Evolutionary conservation across 2,797 vertebrate species (phyloP).

Genomic region (Sebastes nivosus): DNA sequence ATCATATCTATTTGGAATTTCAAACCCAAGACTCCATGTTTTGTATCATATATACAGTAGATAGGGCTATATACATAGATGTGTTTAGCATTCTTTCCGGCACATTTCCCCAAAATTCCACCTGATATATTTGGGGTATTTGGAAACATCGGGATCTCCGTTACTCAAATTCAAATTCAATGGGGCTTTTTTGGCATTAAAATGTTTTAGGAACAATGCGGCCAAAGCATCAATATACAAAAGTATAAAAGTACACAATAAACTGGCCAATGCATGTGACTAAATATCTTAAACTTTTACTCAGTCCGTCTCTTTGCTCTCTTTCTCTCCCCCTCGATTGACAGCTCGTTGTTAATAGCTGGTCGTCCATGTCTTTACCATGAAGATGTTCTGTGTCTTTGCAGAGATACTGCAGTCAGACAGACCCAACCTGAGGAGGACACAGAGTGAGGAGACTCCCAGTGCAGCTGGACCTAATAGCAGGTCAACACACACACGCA

Average conservation of each 20-base stretch:
- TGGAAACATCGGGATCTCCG: background rate
- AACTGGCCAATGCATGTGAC: too few species aligned
- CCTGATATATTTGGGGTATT: background rate
- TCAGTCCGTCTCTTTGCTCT: background rate
- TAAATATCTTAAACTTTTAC: background rate
- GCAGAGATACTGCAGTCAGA: slow-evolving; percentile 78
- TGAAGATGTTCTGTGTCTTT: slow-evolving; percentile 32
- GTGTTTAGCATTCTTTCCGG: background rate
- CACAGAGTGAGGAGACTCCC: slow-evolving; percentile 80
- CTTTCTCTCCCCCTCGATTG: background rate
- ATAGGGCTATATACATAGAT: background rate
- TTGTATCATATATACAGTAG: too few species aligned
- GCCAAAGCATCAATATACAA: background rate
- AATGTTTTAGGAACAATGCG: too few species aligned
- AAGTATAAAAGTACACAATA: background rate
- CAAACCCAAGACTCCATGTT: too few species aligned
- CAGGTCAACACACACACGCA: slow-evolving; percentile 61
- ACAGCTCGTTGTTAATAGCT: background rate
- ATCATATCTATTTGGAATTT: too few species aligned
- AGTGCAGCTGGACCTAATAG: slow-evolving; percentile 50
- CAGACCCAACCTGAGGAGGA: slow-evolving; percentile 75
- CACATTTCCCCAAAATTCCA: too few species aligned
- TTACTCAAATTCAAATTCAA: too few species aligned
- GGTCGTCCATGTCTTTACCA: background rate
- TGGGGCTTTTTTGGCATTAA: too few species aligned